A percentile compares a stretch with the other conserved stretches of the same genome.
Conservation (phyloP, 2,888 invertebrate genomes). For the Philonicus albiceps region DNA sequence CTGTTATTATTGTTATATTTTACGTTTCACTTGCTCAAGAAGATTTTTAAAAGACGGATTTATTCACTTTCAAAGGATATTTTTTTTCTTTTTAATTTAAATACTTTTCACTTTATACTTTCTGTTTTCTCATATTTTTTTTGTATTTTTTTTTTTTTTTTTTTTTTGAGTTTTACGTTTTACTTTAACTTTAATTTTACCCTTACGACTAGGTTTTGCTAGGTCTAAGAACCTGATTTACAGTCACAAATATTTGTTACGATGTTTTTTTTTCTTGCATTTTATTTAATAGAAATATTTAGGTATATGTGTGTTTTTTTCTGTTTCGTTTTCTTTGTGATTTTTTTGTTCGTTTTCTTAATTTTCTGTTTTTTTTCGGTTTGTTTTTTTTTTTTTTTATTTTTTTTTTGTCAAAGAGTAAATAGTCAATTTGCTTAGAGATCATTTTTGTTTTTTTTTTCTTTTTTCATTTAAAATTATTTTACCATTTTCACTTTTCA, state of each 20-base stretch:
- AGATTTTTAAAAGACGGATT: slow-evolving; percentile 40
- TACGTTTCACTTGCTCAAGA: not conserved
- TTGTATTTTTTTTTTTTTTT: not conserved
- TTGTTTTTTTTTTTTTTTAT: not conserved
- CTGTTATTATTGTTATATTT: slow-evolving; percentile 10
- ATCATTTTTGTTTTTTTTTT: too few species aligned
- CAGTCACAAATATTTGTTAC: slow-evolving; percentile 28
- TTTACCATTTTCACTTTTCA: not conserved
- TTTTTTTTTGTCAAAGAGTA: slow-evolving; percentile 7
- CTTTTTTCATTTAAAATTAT: slow-evolving; percentile 2
- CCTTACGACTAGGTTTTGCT: not conserved
- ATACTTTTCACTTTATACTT: not conserved
- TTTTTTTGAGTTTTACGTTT: too few species aligned
- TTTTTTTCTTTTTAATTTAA: not conserved
- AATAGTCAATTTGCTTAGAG: slow-evolving; percentile 25
- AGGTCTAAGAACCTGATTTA: slow-evolving; percentile 38
- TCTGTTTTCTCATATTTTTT: not conserved
- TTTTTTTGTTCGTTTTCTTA: too few species aligned
- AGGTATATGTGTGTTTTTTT: not conserved
- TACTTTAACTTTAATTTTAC: too few species aligned
- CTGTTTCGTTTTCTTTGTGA: not conserved
- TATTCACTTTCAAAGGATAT: slow-evolving; percentile 36
- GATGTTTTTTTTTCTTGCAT: not conserved
- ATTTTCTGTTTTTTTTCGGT: not conserved
- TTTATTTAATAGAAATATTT: slow-evolving; percentile 15